Evolutionary conservation across 1,140 invertebrate species (phyloP), one percentile per base, ranked within the genome.

Genomic region (Papilio aristodemus): DNA sequence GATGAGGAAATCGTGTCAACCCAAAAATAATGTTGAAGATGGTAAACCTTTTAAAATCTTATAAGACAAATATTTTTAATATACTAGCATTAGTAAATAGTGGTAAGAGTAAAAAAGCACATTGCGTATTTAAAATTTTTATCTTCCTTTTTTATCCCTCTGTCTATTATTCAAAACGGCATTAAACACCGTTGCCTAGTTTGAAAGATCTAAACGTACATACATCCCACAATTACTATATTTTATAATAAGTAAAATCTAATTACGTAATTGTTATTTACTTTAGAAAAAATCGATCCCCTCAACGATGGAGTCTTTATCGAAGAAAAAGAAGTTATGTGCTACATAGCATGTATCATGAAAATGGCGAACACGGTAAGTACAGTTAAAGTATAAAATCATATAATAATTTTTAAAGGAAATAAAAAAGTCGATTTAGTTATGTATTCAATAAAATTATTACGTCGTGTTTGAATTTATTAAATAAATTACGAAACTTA

Each of bases 321-420:
- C 13, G 89, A 92, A 36, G 90, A 92, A 60, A 87, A 84, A 73
- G 86, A 91, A 79, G 86, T 92, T 0, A 92, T 86, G 81, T 93
- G 92, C 73, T 93, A 93, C 67, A 88, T 93, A 57, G 87, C 91
- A 7, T 93, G 93, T 70, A 84, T 90, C 22, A 86, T 93, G 80
- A 91, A 92, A 80, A 92, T 92, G 88, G 88, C 92, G 6, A 92
- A 92, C 77, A 76, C 90, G 71, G 92, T 93, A 77, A 11, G 46
- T 0, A 54, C 46, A 3, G 19, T 10, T 2, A 2, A 17, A 46
- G 10, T 17, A 46, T 19, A 9, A 19, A 1, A 46, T n/a, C n/a
- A n/a, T n/a, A n/a, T n/a, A n/a, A n/a, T n/a, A n/a, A n/a, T n/a
- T n/a, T n/a, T n/a, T n/a, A n/a, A n/a, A n/a, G n/a, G n/a, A n/a